Conservation (phyloP, 2,888 invertebrate genomes). For the Trissoscelio sp. region DNA sequence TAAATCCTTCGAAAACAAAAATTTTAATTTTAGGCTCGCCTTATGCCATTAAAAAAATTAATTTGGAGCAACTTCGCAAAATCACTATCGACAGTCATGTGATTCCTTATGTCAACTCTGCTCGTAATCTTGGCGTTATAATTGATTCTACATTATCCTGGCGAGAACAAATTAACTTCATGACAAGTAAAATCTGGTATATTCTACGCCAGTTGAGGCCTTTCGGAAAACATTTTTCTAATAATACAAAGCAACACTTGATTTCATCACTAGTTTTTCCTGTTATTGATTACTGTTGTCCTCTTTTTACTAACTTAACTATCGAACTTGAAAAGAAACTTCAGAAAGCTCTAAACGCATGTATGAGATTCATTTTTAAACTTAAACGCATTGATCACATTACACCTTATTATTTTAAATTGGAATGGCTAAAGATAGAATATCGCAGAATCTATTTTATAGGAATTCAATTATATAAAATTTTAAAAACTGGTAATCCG, state of each 20-base stretch:
- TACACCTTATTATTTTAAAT: neutral
- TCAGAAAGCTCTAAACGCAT: neutral
- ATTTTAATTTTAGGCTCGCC: constrained; percentile 23
- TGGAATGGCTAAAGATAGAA: neutral
- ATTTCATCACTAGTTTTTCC: constrained; percentile 14
- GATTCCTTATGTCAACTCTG: neutral
- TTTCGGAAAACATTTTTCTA: neutral
- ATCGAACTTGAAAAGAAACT: neutral
- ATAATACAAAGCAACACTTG: neutral
- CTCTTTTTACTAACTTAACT: neutral
- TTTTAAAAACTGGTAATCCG: neutral
- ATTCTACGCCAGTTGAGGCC: neutral
- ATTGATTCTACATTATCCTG: constrained; percentile 14
- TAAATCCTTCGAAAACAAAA: constrained; percentile 25
- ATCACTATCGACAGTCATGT: neutral
- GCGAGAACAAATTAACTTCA: neutral
- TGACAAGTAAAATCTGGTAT: neutral
- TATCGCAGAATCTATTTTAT: neutral
- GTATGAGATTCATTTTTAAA: constrained; percentile 7
- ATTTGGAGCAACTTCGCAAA: neutral
- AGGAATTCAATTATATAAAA: neutral
- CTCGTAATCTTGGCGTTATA: neutral
- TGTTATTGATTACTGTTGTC: constrained; percentile 3
- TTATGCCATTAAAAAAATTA: neutral
- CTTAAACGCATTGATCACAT: neutral